phyloP scores from a whole-genome alignment of 2,888 invertebrate genomes.

The Tortrix viridana region DNA sequence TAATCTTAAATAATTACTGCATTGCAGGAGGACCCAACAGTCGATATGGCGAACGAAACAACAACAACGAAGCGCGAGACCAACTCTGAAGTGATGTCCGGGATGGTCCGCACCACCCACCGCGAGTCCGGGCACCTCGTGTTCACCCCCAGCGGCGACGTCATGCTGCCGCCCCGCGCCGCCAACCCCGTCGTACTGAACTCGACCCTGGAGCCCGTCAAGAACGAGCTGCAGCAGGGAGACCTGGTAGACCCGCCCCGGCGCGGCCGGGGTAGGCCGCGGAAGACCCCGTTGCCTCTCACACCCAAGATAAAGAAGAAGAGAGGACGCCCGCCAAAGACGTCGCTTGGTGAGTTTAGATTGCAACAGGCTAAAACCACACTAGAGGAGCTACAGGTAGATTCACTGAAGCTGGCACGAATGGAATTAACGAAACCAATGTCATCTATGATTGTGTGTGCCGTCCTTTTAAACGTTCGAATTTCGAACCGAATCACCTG shows the following conservation, averaged over 20 bases:
- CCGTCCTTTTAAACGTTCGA: too few species aligned
- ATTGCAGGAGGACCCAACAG: slow-evolving; percentile 77
- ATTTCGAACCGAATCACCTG: too few species aligned
- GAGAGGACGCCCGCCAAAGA: slow-evolving; percentile 78
- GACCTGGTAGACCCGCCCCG: slow-evolving; percentile 69
- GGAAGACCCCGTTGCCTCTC: slow-evolving; percentile 81
- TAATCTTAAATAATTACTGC: neutral
- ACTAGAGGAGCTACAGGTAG: too few species aligned
- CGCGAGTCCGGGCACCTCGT: slow-evolving; percentile 77
- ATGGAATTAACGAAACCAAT: too few species aligned
- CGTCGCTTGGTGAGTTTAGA: slow-evolving; percentile 68
- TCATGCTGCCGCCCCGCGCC: slow-evolving; percentile 73
- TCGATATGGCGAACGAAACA: slow-evolving; percentile 70
- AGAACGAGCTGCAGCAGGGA: slow-evolving; percentile 54
- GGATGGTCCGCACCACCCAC: slow-evolving; percentile 80
- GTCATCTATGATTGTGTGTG: too few species aligned
- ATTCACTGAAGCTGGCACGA: too few species aligned
- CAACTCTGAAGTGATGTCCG: slow-evolving; percentile 76
- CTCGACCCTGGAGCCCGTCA: slow-evolving; percentile 53
- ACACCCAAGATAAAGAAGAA: slow-evolving; percentile 78
- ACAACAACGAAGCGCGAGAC: slow-evolving; percentile 62
- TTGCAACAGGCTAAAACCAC: too few species aligned
- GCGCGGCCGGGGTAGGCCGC: slow-evolving; percentile 78
- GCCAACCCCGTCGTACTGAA: slow-evolving; percentile 55
- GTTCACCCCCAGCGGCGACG: slow-evolving; percentile 78